Base-by-base conservation (phyloP, 2,113 vertebrate species). In the Hippocampus abdominalis region DNA sequence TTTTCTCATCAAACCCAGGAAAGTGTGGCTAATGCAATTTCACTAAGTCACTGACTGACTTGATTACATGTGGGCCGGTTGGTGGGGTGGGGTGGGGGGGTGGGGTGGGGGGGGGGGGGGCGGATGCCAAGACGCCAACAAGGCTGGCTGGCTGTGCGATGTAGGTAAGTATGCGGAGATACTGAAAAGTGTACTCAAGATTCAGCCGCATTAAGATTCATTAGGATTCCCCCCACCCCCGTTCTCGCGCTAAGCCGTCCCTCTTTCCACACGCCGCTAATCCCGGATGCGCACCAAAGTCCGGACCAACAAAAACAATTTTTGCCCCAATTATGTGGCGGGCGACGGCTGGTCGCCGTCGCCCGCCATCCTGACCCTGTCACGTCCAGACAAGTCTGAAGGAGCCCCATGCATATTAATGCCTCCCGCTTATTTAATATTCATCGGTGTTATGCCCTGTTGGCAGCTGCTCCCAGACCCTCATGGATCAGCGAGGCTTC, bases 1-100 rank as follows among this genome's bases (percentile, higher is more conserved):
- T 54, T 60, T 89, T 90, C 91, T 92, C 90, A 92, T 93, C 90
- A 93, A 91, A 91, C 82, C 71, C 88, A 90, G 79, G 86, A 91
- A 91, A 91, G 89, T 93, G 91, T 92, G 78, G 85, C 89, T 92
- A 93, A 93, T 93, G 89, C 91, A 93, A 92, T 93, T 93, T 92
- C 92, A 91, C 92, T 91, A 92, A 92, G 89, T 93, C 92, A 92
- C 87, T 91, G 90, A 74, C 88, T 86, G 89, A 89, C 86, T 92
- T 92, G 90, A 92, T 93, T 93, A 85, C 88, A 86, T 91, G 87
- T 86, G 87, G 88, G 84, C 81, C 83, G 75, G 29, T n/a, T n/a
- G 29, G 5, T 4, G 32, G 0, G 5, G 32, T 4, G 32, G 32
- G 32, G 76, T 63, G 73, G 76, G 70, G 78, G 29, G 29, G 5